Evolutionary conservation across 2,113 vertebrate genomes (phyloP).

Genomic region (Grallaria varia): DNA sequence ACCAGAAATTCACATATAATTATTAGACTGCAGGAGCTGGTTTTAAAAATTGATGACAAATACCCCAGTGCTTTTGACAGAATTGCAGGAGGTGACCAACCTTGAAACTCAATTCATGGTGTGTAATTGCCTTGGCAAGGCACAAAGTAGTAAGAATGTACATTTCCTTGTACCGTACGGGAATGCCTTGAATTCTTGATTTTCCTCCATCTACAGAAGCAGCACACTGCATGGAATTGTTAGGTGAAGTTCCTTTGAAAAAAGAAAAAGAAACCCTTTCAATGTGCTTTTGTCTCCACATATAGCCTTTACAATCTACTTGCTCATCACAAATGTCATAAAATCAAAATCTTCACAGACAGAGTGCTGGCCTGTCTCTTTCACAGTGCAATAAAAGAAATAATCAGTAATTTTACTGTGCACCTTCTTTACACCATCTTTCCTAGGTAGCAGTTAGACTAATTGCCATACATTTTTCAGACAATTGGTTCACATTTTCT

Average conservation of each 20-base stretch:
- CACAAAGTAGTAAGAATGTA: conserved; percentile 11
- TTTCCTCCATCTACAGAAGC: background rate
- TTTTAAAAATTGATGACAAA: conserved; percentile 32
- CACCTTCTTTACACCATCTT: background rate
- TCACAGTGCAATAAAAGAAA: background rate
- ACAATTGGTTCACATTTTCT: background rate
- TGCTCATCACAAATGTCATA: background rate
- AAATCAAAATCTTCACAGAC: conserved; percentile 12
- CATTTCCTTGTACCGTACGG: background rate
- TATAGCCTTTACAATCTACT: background rate
- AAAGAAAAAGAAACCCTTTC: background rate
- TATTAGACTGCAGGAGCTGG: background rate
- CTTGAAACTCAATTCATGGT: conserved; percentile 47
- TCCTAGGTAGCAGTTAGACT: background rate
- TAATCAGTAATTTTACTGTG: background rate
- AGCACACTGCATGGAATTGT: background rate
- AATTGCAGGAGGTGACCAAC: conserved; percentile 25
- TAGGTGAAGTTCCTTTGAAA: background rate
- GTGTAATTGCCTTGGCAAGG: conserved; percentile 41
- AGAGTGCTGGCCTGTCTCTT: background rate
- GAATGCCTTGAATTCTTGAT: conserved; percentile 26
- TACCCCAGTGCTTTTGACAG: background rate
- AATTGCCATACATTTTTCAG: conserved; percentile 21
- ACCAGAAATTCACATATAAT: background rate
- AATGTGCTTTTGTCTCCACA: conserved; percentile 2